Base-by-base conservation (phyloP, 1,140 invertebrate genomes). In the Oedothorax gibbosus region DNA sequence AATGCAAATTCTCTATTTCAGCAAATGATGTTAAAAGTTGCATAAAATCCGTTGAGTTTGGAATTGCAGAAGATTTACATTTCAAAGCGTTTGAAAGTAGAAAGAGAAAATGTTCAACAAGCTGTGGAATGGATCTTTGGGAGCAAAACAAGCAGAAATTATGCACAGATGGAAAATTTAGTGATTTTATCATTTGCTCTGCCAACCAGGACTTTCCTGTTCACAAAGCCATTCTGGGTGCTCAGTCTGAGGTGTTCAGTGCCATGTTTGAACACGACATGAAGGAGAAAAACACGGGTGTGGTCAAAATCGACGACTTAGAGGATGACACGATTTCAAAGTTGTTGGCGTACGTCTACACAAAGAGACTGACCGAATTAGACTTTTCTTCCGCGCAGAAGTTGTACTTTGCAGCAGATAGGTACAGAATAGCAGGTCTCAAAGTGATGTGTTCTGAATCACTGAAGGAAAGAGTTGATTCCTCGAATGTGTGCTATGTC, bases 351-450 rank as follows among this genome's bases (percentile, higher is more conserved):
- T 85, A 68, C 11, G 80, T 85, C 15, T 84, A 84, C 15, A 73
- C 71, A 14, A 49, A 11, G 14, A 14, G 49, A 14, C 7, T 49
- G 6, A 21, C 6, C 5, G 35, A 68, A 0, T 18, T 68, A 10
- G 20, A 12, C 3, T 68, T 11, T 20, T 7, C 21, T 18, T 12
- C 11, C 49, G 65, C 65, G 8, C 49, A 14, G 3, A 10, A 68
- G 35, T 49, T 68, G 15, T 68, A 68, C 98, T 91, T 99, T 99
- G 71, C 51, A 35, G 65, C 65, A 11, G 65, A 68, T 68, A 68
- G 49, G 49, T 68, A 68, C 65, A 49, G 49, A 15, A 68, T 68
- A 20, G 20, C 49, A 10, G 14, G 20, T 20, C n/a, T 68, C 11
- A 68, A 68, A 3, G 12, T n/a, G 56, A 57, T 64, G 7, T 84